These are phyloP conservation scores for Bradysia coprophila DNA, from an alignment of 1,140 invertebrate species.

Conservation along the genomic window DNA sequence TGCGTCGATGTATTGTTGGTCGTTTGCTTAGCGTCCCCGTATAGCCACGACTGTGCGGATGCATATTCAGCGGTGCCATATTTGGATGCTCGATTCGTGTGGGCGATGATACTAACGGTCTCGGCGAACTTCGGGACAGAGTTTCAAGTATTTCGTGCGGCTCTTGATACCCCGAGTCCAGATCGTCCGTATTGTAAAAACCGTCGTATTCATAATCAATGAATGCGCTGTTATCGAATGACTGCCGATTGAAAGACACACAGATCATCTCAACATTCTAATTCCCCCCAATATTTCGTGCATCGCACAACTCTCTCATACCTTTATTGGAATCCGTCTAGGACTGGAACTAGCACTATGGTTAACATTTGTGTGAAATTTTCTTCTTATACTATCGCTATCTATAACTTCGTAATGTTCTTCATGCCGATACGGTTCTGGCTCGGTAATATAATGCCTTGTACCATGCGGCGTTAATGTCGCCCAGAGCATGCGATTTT, in stretches of 20 bases:
- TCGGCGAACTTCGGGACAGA: conserved; percentile 25
- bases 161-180: conserved; percentile 27
- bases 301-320: too few species aligned
- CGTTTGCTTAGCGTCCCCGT: conserved; percentile 27
- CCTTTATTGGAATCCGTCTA: too few species aligned
- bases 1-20: conserved; percentile 33
- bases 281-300: too few species aligned
- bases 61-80: conserved; percentile 51
- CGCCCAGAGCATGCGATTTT: conserved; percentile 51
- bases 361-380: too few species aligned
- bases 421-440: conserved; percentile 36
- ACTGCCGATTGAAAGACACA: conserved; percentile 18
- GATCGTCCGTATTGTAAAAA: conserved; percentile 38
- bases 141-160: conserved; percentile 27
- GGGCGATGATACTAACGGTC: conserved; percentile 47
- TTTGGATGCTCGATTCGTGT: conserved; percentile 64
- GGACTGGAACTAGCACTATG: too few species aligned
- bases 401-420: conserved; percentile 61
- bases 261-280: neutral
- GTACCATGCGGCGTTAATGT: conserved; percentile 64
- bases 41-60: conserved; percentile 29
- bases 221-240: conserved; percentile 50
- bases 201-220: conserved; percentile 55
- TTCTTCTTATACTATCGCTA: conserved; percentile 8
- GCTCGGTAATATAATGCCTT: conserved; percentile 41